phyloP scores from a whole-genome alignment of 2,888 invertebrate species.

The Andrena flavipes region DNA sequence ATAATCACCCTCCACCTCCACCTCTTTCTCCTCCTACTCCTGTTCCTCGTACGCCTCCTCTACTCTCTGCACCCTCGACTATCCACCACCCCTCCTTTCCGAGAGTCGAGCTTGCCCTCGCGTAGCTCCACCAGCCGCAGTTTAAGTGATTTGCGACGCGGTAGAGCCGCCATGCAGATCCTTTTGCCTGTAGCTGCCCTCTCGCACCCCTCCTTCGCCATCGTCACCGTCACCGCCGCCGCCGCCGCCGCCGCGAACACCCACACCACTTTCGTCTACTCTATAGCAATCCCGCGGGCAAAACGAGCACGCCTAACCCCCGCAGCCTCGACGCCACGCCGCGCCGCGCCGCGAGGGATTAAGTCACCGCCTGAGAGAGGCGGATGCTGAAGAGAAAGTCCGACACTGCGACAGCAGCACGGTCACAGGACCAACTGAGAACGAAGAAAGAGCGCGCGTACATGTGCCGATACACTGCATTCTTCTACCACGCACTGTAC shows the following conservation, averaged over 20 bases:
- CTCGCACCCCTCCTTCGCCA: conserved; percentile 59
- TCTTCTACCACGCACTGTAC: not conserved
- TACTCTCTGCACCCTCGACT: conserved; percentile 71
- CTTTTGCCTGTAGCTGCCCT: conserved; percentile 81
- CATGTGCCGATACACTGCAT: not conserved
- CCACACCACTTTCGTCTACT: conserved; percentile 63
- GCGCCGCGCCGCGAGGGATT: conserved; percentile 76
- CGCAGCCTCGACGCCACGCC: conserved; percentile 70
- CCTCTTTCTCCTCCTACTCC: conserved; percentile 63
- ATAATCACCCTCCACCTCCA: conserved; percentile 83
- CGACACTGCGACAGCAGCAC: conserved; percentile 1
- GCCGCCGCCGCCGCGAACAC: conserved; percentile 26
- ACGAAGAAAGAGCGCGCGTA: not conserved
- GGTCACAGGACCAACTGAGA: not conserved
- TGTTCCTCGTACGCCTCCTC: conserved; percentile 61
- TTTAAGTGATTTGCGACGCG: conserved; percentile 85
- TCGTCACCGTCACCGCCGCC: conserved; percentile 21
- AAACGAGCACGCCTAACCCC: conserved; percentile 77
- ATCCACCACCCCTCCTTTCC: conserved; percentile 67
- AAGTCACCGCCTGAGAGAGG: conserved; percentile 64
- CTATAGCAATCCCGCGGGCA: conserved; percentile 70
- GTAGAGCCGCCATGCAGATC: conserved; percentile 85
- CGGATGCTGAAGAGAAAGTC: not conserved
- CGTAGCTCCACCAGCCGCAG: conserved; percentile 82
- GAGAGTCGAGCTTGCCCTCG: conserved; percentile 76